Evolutionary conservation across 2,888 invertebrate genomes (phyloP).

Genomic region (Amblyjoppa fuscipennis): DNA sequence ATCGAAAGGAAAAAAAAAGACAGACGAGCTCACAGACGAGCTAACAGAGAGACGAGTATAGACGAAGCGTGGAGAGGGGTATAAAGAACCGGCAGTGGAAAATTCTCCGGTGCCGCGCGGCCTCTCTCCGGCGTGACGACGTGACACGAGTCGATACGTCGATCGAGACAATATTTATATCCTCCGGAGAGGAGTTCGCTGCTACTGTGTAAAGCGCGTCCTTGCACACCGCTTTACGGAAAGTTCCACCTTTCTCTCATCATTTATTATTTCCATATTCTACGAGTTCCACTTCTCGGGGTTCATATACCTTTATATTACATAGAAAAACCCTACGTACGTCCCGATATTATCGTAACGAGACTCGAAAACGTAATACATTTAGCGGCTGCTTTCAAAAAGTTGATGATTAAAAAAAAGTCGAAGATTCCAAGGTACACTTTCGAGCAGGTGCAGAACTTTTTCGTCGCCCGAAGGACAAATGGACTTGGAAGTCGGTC

Average conservation of each 20-base stretch:
- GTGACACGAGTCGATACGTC: constrained; percentile 55
- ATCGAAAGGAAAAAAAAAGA: constrained; percentile 53
- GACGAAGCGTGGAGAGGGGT: constrained; percentile 4
- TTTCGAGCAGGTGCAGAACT: too few species aligned
- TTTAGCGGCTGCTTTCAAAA: too few species aligned
- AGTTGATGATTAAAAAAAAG: neutral
- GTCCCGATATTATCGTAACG: constrained; percentile 2
- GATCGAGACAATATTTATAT: constrained; percentile 67
- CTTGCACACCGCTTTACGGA: constrained; percentile 45
- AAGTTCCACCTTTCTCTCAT: constrained; percentile 53
- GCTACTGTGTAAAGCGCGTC: constrained; percentile 14
- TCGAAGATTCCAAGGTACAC: neutral
- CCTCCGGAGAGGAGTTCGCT: constrained; percentile 32
- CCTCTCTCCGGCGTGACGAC: constrained; percentile 26
- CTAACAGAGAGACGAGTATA: constrained; percentile 21
- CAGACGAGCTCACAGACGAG: neutral
- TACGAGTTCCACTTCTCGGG: neutral
- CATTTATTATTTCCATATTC: constrained; percentile 24
- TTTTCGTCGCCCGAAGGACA: too few species aligned
- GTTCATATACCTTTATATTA: neutral
- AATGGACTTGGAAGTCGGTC: too few species aligned
- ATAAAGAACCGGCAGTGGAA: constrained; percentile 51
- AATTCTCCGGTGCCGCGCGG: constrained; percentile 45
- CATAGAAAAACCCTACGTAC: neutral
- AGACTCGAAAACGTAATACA: neutral